Conservation (phyloP, 30 jellyfish, hydroid and myxozoan species). For the Aurelia aurita complex sp. Pacific region DNA sequence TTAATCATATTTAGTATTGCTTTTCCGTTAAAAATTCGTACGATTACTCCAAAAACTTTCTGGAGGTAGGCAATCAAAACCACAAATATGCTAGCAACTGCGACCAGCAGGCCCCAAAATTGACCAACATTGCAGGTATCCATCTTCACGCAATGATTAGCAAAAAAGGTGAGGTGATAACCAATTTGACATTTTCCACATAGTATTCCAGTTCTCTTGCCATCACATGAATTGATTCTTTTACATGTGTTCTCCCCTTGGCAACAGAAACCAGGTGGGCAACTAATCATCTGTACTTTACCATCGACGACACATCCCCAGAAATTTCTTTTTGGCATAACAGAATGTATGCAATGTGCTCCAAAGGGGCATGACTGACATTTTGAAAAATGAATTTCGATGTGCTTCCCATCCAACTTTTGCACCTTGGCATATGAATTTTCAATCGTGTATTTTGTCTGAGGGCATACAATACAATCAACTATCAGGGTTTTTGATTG, state of each 20-base stretch:
- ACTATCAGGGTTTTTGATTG: background rate
- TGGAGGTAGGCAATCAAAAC: background rate
- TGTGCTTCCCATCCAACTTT: background rate
- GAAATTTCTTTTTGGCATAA: slow-evolving; percentile 17
- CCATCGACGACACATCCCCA: slow-evolving; percentile 14
- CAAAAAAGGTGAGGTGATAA: background rate
- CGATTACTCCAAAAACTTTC: background rate
- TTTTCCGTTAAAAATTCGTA: background rate
- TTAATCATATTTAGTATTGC: background rate
- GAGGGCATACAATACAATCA: background rate
- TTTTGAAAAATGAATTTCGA: background rate
- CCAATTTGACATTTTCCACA: background rate
- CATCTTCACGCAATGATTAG: background rate
- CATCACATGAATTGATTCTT: background rate
- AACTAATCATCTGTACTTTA: background rate
- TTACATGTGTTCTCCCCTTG: background rate
- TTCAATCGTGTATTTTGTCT: background rate
- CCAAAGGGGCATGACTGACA: slow-evolving; percentile 38
- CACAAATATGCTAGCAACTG: background rate
- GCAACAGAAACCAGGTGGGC: slow-evolving; percentile 46
- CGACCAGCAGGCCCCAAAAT: background rate
- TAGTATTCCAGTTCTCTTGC: background rate
- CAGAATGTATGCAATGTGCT: background rate
- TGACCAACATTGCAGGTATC: background rate
- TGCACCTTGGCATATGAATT: background rate